Conservation (phyloP, 2,888 invertebrate species). For the Leucozona laternaria region DNA sequence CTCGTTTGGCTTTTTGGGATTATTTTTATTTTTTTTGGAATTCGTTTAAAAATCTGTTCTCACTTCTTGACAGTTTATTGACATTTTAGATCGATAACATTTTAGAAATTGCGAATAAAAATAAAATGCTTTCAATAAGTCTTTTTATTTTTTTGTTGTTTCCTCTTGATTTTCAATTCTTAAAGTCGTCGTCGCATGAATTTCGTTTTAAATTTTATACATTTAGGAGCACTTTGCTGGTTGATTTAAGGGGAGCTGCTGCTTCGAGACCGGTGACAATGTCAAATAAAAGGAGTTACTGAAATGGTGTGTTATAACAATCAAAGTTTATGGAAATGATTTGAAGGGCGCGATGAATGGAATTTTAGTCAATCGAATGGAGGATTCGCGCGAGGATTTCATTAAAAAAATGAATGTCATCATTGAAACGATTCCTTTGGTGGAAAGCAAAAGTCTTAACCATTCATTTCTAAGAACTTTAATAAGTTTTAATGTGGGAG, state of each 20-base stretch:
- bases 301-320: slow-evolving; percentile 19
- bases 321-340: slow-evolving; percentile 21
- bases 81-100: slow-evolving; percentile 24
- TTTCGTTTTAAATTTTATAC: background rate
- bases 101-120: slow-evolving; percentile 24
- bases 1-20: slow-evolving; percentile 27
- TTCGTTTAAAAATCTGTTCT: slow-evolving; percentile 52
- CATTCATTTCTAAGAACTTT: background rate
- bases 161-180: background rate
- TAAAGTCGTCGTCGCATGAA: slow-evolving; percentile 11
- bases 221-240: background rate
- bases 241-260: background rate
- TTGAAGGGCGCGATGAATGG: background rate
- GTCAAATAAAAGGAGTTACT: slow-evolving; percentile 13
- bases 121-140: slow-evolving; percentile 18
- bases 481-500: background rate
- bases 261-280: background rate
- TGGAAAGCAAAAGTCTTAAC: background rate
- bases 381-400: background rate
- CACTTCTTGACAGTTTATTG: slow-evolving; percentile 64
- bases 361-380: slow-evolving; percentile 1
- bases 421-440: background rate
- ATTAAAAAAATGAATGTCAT: background rate
- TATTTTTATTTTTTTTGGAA: slow-evolving; percentile 7
- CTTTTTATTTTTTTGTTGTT: background rate